Evolutionary conservation across 2,797 vertebrate species (phyloP).

Genomic region (Cheirogaleus major): DNA sequence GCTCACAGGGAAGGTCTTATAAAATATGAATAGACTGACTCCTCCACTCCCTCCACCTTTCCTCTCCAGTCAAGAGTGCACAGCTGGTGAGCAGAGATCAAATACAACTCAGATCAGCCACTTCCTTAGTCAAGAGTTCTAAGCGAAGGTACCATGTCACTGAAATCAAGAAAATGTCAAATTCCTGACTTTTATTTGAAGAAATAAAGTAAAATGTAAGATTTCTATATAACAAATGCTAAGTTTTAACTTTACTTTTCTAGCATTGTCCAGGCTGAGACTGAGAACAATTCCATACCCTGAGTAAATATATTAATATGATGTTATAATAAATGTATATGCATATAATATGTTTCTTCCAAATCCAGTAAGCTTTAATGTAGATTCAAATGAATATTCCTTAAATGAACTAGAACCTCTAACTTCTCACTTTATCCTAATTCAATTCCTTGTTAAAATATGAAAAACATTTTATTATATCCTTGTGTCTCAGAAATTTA

Average conservation of each 20-base stretch:
- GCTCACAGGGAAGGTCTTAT: not conserved
- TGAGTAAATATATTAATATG: not conserved
- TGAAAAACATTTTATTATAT: not conserved
- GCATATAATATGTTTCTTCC: not conserved
- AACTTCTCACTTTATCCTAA: not conserved
- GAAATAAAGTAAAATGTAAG: not conserved
- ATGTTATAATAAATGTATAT: not conserved
- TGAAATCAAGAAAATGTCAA: slow-evolving; percentile 19
- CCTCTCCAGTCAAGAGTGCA: not conserved
- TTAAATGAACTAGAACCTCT: not conserved
- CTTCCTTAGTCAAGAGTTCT: not conserved
- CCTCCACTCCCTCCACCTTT: not conserved
- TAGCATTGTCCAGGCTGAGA: not conserved
- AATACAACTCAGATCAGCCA: not conserved
- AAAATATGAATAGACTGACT: not conserved
- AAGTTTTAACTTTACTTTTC: not conserved
- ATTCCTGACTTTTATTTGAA: not conserved
- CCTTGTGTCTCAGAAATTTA: not conserved
- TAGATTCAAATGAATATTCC: not conserved
- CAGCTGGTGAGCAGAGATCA: slow-evolving; percentile 25
- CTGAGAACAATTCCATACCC: not conserved
- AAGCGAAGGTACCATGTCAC: not conserved
- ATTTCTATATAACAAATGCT: not conserved
- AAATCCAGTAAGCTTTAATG: not conserved
- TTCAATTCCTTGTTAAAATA: not conserved